phyloP scores from a whole-genome alignment of 2,797 vertebrate species.

The Adrianichthys oophorus region DNA sequence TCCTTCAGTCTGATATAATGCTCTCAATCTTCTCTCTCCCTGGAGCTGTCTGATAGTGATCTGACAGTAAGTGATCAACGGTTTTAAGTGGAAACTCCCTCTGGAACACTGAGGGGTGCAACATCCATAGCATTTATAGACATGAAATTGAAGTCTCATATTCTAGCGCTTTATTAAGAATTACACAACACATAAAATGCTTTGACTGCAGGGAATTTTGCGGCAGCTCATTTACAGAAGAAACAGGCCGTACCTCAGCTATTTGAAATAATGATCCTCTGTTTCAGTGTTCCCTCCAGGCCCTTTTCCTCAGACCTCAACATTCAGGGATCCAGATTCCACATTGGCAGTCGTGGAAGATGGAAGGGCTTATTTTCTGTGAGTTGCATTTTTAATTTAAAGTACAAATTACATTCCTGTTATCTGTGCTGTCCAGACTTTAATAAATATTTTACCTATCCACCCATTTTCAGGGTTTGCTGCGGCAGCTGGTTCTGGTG shows the following conservation, averaged over 20 bases:
- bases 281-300: slow-evolving; percentile 77
- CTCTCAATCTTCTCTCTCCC: slow-evolving; percentile 56
- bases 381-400: slow-evolving; percentile 31
- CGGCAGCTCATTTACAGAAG: slow-evolving; percentile 25
- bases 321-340: slow-evolving; percentile 82
- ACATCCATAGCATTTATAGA: slow-evolving; percentile 28
- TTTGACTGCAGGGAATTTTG: slow-evolving; percentile 10
- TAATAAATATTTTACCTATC: background rate
- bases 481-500: slow-evolving; percentile 91
- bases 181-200: slow-evolving; percentile 9
- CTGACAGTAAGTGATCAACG: slow-evolving; percentile 71
- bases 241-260: slow-evolving; percentile 28
- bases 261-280: slow-evolving; percentile 49
- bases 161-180: slow-evolving; percentile 11
- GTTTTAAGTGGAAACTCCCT: slow-evolving; percentile 67
- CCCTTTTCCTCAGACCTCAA: slow-evolving; percentile 84
- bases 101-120: slow-evolving; percentile 35
- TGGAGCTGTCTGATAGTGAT: slow-evolving; percentile 44
- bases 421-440: background rate
- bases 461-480: slow-evolving; percentile 81
- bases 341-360: slow-evolving; percentile 86
- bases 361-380: slow-evolving; percentile 89
- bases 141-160: slow-evolving; percentile 18
- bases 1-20: slow-evolving; percentile 62
- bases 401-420: background rate